Evolutionary conservation across 2,888 invertebrate genomes (phyloP).

Genomic region (Cantharis nigra): DNA sequence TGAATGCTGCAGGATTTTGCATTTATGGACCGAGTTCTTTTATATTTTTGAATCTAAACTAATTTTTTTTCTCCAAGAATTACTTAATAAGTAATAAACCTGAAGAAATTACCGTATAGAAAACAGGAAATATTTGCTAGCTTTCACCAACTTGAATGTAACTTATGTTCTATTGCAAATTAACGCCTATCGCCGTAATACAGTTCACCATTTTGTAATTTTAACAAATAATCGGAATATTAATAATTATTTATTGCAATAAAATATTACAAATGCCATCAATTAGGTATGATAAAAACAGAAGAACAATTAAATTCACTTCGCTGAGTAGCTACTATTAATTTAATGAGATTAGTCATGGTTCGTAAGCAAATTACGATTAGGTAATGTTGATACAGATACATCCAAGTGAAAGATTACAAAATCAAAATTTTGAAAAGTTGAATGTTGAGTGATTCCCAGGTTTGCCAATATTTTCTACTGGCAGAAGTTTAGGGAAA

Average conservation of each 20-base stretch:
- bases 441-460: no score
- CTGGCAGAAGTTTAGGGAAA: no score
- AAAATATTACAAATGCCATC: not conserved
- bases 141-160: slow-evolving; percentile 1
- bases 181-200: not conserved
- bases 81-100: not conserved
- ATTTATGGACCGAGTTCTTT: not conserved
- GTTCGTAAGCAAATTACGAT: not conserved
- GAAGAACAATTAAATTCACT: not conserved
- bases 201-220: not conserved
- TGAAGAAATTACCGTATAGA: not conserved
- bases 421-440: no score
- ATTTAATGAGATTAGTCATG: not conserved
- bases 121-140: slow-evolving; percentile 3
- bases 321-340: not conserved
- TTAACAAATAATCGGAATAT: not conserved
- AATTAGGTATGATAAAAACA: not conserved
- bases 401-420: not conserved
- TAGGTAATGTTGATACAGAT: not conserved
- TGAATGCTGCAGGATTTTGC: not conserved
- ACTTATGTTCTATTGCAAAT: not conserved
- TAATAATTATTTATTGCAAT: not conserved
- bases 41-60: not conserved
- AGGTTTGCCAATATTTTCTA: no score
- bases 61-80: not conserved